Evolutionary conservation across 2,888 invertebrate species (phyloP).

Genomic region (Drosophila anomelani): DNA sequence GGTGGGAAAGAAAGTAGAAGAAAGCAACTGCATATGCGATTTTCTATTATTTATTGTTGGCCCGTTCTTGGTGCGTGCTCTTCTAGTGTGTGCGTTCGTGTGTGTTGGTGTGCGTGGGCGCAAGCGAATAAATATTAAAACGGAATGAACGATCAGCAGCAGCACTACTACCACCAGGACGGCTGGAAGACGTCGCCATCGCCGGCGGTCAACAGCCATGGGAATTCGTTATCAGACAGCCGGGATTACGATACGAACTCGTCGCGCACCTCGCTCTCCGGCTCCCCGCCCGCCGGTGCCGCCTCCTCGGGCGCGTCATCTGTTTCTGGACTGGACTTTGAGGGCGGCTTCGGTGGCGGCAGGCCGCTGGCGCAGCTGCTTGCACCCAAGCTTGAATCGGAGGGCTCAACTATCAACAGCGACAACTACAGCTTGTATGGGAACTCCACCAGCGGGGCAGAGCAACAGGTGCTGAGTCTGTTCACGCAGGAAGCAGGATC

Average conservation of each 20-base stretch:
- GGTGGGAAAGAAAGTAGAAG: constrained; percentile 22
- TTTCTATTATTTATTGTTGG: constrained; percentile 10
- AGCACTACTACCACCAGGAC: constrained; percentile 32
- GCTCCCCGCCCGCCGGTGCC: constrained; percentile 62
- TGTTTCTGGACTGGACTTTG: constrained; percentile 46
- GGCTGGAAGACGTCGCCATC: constrained; percentile 49
- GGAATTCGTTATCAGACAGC: constrained; percentile 75
- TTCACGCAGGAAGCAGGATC: constrained; percentile 48
- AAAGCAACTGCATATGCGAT: constrained; percentile 62
- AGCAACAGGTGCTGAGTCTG: constrained; percentile 83
- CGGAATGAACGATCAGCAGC: constrained; percentile 63
- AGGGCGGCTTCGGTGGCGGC: constrained; percentile 57
- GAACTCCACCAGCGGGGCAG: constrained; percentile 59
- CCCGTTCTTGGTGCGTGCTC: constrained; percentile 13
- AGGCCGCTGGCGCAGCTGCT: constrained; percentile 62
- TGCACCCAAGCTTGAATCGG: constrained; percentile 56
- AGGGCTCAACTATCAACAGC: constrained; percentile 35
- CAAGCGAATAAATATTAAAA: constrained; percentile 53
- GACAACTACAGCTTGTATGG: constrained; percentile 53
- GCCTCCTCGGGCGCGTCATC: constrained; percentile 50
- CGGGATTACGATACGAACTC: constrained; percentile 77
- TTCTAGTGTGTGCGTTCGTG: constrained; percentile 17
- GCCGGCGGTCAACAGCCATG: constrained; percentile 50
- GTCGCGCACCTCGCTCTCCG: constrained; percentile 69
- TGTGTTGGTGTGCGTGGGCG: constrained; percentile 31